These are phyloP conservation scores for Limnodromus scolopaceus DNA, from an alignment of 2,797 vertebrate species.

Conservation along the genomic window DNA sequence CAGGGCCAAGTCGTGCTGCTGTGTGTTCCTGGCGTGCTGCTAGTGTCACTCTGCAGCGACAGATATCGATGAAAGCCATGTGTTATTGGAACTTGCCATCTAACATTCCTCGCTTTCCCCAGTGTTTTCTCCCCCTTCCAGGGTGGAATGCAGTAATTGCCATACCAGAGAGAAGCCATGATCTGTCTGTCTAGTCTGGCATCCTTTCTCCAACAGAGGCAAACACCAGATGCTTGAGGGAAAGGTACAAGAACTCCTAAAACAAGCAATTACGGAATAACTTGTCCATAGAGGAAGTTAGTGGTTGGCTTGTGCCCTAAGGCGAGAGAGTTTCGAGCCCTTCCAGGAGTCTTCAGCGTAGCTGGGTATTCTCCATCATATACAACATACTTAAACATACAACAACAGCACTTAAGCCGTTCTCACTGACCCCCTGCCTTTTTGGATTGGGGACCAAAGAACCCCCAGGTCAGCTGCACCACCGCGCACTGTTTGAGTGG, in stretches of 20 bases:
- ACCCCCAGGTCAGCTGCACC: not conserved
- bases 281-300: constrained; percentile 41
- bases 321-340: constrained; percentile 16
- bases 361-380: not conserved
- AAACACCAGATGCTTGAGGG: constrained; percentile 56
- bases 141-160: constrained; percentile 67
- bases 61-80: constrained; percentile 8
- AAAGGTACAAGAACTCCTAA: constrained; percentile 43
- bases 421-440: not conserved
- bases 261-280: constrained; percentile 51
- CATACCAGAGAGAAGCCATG: constrained; percentile 61
- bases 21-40: not conserved
- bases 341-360: not conserved
- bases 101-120: constrained; percentile 39
- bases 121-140: constrained; percentile 50
- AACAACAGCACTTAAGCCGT: not conserved
- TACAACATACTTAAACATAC: not conserved
- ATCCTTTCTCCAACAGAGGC: constrained; percentile 45
- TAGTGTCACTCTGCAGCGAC: not conserved
- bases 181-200: constrained; percentile 60
- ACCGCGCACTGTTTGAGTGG: not conserved
- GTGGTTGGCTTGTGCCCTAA: constrained; percentile 40
- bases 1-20: not conserved
- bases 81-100: constrained; percentile 57
- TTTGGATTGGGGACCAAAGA: not conserved